A percentile compares a stretch with the other conserved stretches of the same genome.
Evolutionary conservation across 1,140 invertebrate species (phyloP).

Genomic region (Polypedilum pembai): DNA sequence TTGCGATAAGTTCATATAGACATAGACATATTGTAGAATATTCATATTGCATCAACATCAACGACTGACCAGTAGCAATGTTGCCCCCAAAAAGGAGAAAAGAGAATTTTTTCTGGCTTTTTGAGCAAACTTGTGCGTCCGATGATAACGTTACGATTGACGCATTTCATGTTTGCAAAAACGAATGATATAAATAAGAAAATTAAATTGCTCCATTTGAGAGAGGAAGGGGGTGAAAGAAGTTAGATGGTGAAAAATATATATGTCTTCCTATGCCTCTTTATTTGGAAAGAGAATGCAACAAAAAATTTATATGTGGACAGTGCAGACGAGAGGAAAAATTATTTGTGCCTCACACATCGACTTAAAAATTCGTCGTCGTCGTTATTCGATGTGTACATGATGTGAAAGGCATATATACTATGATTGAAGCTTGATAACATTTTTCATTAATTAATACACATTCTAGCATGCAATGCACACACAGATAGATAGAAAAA

Average conservation of each 20-base stretch:
- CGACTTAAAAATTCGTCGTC: background rate
- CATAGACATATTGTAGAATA: no score
- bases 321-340: background rate
- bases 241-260: background rate
- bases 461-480: background rate
- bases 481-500: no score
- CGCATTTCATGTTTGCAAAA: constrained; percentile 11
- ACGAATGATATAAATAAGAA: constrained; percentile 26
- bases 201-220: constrained; percentile 25
- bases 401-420: no score
- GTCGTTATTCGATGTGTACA: constrained; percentile 14
- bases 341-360: constrained; percentile 1
- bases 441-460: constrained; percentile 29
- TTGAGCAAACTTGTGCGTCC: constrained; percentile 10
- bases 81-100: background rate
- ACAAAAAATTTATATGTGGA: background rate
- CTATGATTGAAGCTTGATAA: constrained; percentile 27
- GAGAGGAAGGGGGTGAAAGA: background rate
- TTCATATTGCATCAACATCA: no score
- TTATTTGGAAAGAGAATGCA: background rate
- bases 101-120: background rate
- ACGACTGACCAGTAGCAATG: no score
- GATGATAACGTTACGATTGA: constrained; percentile 17
- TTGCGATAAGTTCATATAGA: no score
- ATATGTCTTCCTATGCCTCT: background rate